These are phyloP conservation scores for Plebejus anna DNA, from an alignment of 2,888 invertebrate genomes.

Conservation along the genomic window DNA sequence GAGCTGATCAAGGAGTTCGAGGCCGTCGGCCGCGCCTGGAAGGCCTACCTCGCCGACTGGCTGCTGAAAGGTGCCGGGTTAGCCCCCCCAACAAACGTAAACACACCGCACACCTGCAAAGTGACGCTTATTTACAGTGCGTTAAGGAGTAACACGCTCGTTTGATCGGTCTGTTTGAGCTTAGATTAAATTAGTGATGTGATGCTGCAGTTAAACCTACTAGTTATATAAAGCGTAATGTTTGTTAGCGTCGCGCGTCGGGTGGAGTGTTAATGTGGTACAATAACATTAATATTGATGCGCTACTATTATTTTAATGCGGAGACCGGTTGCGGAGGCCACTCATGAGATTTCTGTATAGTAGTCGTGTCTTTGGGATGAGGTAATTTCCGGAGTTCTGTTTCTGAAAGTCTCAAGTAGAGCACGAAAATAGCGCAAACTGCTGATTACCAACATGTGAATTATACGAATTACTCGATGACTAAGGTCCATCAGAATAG, in stretches of 20 bases:
- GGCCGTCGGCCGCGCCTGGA: conserved; percentile 87
- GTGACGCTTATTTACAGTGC: background rate
- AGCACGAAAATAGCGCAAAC: conserved; percentile 13
- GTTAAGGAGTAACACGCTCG: background rate
- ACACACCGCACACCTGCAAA: background rate
- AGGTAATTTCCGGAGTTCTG: conserved; percentile 3
- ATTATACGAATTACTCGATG: background rate
- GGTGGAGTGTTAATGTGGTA: background rate
- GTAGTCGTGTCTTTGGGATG: background rate
- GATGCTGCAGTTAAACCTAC: background rate
- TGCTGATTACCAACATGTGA: background rate
- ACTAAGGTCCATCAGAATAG: background rate
- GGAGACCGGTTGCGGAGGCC: background rate
- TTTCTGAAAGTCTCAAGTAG: conserved; percentile 1
- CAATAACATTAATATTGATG: background rate
- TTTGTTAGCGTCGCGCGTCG: background rate
- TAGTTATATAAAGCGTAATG: background rate
- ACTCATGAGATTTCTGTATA: background rate
- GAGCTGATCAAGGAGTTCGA: conserved; percentile 94
- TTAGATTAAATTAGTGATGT: background rate
- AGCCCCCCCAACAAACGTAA: conserved; percentile 8
- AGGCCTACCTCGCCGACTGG: conserved; percentile 86
- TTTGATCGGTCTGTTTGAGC: background rate
- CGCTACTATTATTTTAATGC: background rate
- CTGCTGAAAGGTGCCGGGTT: conserved; percentile 74